Evolutionary conservation across 1,140 invertebrate species (phyloP), one percentile per base, ranked within the genome.

Genomic region (Drosophila pseudoobscura): DNA sequence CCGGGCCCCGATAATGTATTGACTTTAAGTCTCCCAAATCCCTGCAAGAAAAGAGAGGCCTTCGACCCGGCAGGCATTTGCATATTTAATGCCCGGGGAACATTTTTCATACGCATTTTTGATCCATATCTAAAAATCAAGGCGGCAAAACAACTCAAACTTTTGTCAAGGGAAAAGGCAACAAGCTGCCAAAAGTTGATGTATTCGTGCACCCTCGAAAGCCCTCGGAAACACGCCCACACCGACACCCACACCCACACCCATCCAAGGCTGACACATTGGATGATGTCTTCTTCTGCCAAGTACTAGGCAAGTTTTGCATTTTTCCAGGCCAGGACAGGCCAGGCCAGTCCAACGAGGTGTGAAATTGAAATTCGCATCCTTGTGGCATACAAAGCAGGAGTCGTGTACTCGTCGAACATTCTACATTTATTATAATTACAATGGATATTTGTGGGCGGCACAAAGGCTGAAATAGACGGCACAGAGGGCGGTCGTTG

Each of bases 291-390:
- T 53, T 68, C 71, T 58, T 45, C 52, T 51, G 46, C 57, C 64
- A 68, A 83, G 75, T 56, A 51, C 24, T 26, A 26, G 69, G 56
- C 59, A 15, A 41, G 29, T 31, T 31, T 31, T 31, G 2, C 29
- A 2, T 31, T 31, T 54, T 69, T 61, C 39, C 63, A 51, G 41
- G 45, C 55, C 41, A 60, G 35, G 55, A 17, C 63, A 55, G 45
- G 45, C 5, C 46, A 35, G 52, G 35, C 55, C 64, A 64, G 60
- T 83, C 72, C 83, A 88, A 68, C 72, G 84, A 88, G 71, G 72
- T 88, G 83, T 88, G 78, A 88, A 88, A 88, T 88, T 79, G 79
- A 77, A 87, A 78, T 57, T 79, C 50, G 61, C 64, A 50, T 68
- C 59, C 63, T 61, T 82, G 73, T 58, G 68, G 78, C 78, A 80